phyloP scores from a whole-genome alignment of 1,140 invertebrate species.

The Drosophila truncata region DNA sequence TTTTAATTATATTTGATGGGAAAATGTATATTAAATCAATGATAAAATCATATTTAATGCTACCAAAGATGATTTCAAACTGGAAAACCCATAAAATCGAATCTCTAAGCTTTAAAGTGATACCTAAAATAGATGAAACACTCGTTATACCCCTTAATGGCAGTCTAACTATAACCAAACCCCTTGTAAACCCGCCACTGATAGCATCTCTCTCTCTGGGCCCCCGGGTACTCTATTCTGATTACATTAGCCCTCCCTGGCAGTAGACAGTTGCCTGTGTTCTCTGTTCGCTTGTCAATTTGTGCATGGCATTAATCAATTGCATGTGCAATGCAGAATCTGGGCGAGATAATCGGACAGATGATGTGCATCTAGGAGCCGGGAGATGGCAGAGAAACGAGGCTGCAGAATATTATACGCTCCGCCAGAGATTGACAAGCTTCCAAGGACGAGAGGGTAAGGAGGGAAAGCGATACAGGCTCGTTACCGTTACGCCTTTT shows the following conservation, averaged over 20 bases:
- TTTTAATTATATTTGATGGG: not conserved
- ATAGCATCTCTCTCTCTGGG: not conserved
- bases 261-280: constrained; percentile 5
- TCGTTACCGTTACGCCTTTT: constrained; percentile 57
- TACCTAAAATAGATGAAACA: not conserved
- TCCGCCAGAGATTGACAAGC: constrained; percentile 39
- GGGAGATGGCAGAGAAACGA: not conserved
- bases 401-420: constrained; percentile 27
- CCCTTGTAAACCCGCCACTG: not conserved
- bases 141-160: not conserved
- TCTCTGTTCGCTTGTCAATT: constrained; percentile 45
- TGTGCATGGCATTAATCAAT: constrained; percentile 50
- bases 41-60: not conserved
- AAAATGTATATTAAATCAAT: too few species aligned
- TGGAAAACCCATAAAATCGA: not conserved
- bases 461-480: constrained; percentile 17
- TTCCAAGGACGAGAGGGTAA: not conserved
- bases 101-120: not conserved
- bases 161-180: not conserved
- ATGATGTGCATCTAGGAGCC: constrained; percentile 16
- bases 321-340: constrained; percentile 42
- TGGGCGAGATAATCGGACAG: constrained; percentile 49
- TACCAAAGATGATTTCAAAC: not conserved
- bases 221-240: constrained; percentile 8
- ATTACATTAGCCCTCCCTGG: constrained; percentile 11